Base-by-base conservation (phyloP, 1,140 invertebrate species). In the Chrysoperla carnea region DNA sequence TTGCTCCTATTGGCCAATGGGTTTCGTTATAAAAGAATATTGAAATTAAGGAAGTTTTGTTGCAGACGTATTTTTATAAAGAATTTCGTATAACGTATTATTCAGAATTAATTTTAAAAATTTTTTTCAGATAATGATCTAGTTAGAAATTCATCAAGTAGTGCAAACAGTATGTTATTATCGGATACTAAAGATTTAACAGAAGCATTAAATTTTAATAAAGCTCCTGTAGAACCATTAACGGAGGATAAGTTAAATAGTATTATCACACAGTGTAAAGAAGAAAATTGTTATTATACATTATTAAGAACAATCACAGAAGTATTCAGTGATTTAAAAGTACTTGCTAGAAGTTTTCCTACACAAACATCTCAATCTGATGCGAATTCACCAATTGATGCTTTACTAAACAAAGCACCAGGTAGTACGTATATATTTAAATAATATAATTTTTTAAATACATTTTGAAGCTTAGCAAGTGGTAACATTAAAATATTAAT, bases 321-420 rank as follows among this genome's bases (percentile, higher is more conserved):
- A 50, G 72, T 83, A n/a, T 86, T 78, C 58, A 81, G 76, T 39
- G 75, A 68, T 41, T 69, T 78, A 37, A 75, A 82, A 43, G 69
- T 69, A 23, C 56, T 87, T n/a, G 70, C 74, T 48, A 64, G 68
- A 41, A 84, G 81, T 64, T 82, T 83, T 59, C 61, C 70, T 47
- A 66, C 62, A 47, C 52, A 46, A 42, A 44, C 43, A 33, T 40
- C 8, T 36, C 59, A 61, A 37, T 58, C 57, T 36, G 57, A 63
- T 49, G 59, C 52, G 44, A 58, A 64, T 36, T 63, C 64, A 15
- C 61, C 63, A 6, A 48, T 68, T 12, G 56, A 59, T 36, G 65
- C 65, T 14, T 58, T 69, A 40, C 49, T 70, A n/a, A 61, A 70
- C 46, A 62, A 62, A 52, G 58, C 66, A 39, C 61, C 66, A n/a